Percentiles rank a stretch among this genome's conserved stretches.
These are phyloP conservation scores for Bagarius yarrelli DNA, from an alignment of 2,113 vertebrate species.

Conservation along the genomic window DNA sequence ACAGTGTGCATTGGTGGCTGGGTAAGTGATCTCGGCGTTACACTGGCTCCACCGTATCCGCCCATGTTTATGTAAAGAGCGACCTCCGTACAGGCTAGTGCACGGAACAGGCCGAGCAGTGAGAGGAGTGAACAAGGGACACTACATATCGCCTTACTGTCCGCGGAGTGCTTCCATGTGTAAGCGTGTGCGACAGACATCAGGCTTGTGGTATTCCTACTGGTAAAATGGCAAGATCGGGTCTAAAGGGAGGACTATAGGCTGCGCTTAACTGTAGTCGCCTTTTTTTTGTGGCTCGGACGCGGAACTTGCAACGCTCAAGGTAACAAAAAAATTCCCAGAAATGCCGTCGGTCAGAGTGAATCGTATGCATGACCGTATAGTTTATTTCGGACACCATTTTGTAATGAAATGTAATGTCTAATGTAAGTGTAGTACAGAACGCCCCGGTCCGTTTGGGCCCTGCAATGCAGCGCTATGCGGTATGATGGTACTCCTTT, in stretches of 20 bases:
- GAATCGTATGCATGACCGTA: background rate
- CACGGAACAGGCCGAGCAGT: conserved; percentile 62
- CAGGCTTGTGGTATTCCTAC: conserved; percentile 30
- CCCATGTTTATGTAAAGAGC: conserved; percentile 73
- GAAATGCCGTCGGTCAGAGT: background rate
- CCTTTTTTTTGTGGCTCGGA: conserved; percentile 65
- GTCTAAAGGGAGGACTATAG: conserved; percentile 65
- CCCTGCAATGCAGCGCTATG: conserved; percentile 67
- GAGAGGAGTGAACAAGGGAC: background rate
- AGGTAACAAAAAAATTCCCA: conserved; percentile 61
- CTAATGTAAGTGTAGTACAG: background rate
- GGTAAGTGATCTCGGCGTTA: conserved; percentile 66
- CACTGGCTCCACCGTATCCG: conserved; percentile 67
- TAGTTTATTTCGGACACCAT: background rate
- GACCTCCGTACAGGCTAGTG: conserved; percentile 49
- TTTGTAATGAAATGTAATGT: no score
- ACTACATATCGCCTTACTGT: background rate
- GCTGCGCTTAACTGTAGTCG: conserved; percentile 60
- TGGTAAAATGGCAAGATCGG: conserved; percentile 69
- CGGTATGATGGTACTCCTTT: conserved; percentile 58
- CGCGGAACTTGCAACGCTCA: conserved; percentile 72
- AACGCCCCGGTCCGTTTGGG: conserved; percentile 69
- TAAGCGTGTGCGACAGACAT: background rate
- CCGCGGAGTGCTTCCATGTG: background rate
- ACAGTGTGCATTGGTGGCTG: conserved; percentile 66